Conservation (phyloP, 2,797 vertebrate species). For the Gastrophryne carolinensis region DNA sequence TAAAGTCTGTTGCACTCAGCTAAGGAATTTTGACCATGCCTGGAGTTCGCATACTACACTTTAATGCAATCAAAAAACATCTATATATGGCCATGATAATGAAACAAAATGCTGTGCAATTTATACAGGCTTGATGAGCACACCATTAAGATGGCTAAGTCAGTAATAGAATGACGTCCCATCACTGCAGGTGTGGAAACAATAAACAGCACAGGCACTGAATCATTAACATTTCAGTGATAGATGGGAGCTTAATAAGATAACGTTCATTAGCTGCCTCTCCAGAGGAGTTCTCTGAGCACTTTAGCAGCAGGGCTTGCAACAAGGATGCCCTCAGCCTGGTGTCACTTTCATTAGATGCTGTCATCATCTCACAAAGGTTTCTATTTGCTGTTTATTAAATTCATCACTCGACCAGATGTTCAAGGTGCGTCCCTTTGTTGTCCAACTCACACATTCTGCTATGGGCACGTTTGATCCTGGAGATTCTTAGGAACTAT, state of each 20-base stretch:
- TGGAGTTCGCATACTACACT: background rate
- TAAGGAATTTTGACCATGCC: no score
- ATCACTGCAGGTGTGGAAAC: slow-evolving; percentile 50
- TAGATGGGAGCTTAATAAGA: slow-evolving; percentile 51
- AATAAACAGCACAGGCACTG: slow-evolving; percentile 39
- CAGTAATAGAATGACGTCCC: slow-evolving; percentile 39
- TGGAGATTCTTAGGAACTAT: background rate
- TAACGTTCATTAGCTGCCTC: slow-evolving; percentile 46
- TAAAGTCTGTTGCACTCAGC: no score
- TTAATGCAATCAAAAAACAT: background rate
- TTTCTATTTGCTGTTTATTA: slow-evolving; percentile 21
- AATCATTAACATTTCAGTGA: slow-evolving; percentile 49
- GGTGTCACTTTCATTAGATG: slow-evolving; percentile 49
- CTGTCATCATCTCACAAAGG: slow-evolving; percentile 36
- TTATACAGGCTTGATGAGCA: slow-evolving; percentile 14
- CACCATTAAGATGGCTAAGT: slow-evolving; percentile 8
- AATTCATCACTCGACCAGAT: slow-evolving; percentile 23
- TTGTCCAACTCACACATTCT: background rate
- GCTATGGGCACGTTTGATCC: background rate
- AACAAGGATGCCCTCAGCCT: slow-evolving; percentile 33
- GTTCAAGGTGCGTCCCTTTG: slow-evolving; percentile 10
- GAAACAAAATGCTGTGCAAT: background rate
- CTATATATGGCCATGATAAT: background rate
- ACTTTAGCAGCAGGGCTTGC: slow-evolving; percentile 44
- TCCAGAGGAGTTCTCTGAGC: slow-evolving; percentile 42